phyloP scores from a whole-genome alignment of 1,140 invertebrate species.

The Habropoda laboriosa region DNA sequence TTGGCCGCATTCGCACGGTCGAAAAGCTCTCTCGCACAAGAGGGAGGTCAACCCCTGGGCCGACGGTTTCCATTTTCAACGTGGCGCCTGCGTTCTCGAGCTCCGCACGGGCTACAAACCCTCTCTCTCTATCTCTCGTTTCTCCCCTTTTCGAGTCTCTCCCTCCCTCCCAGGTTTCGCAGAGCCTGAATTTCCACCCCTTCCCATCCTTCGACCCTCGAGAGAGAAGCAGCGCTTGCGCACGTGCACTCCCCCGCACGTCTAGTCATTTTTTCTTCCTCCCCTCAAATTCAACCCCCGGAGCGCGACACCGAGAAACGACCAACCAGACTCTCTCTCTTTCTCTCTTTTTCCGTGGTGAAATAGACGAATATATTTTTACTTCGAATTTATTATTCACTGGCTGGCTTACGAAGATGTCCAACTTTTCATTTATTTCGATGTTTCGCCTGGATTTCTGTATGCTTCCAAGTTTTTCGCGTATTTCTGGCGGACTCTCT shows the following conservation, averaged over 20 bases:
- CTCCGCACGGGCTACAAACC: conserved; percentile 40
- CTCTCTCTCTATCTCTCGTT: conserved; percentile 26
- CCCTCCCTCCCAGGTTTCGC: background rate
- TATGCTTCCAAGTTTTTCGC: background rate
- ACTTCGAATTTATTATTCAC: conserved; percentile 3
- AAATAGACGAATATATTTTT: conserved; percentile 28
- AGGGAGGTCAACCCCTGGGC: conserved; percentile 49
- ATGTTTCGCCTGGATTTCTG: background rate
- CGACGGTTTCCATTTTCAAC: conserved; percentile 54
- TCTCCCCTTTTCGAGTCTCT: conserved; percentile 40
- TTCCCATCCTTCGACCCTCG: background rate
- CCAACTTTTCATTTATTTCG: background rate
- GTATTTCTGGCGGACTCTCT: background rate
- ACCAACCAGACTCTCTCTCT: too few relatives aligned
- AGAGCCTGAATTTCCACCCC: conserved; percentile 12
- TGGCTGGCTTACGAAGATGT: too few relatives aligned
- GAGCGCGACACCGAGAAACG: background rate
- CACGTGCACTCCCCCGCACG: conserved; percentile 22
- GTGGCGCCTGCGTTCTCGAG: conserved; percentile 57
- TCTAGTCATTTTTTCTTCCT: conserved; percentile 19
- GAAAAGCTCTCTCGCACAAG: conserved; percentile 50
- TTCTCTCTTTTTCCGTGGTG: too few relatives aligned
- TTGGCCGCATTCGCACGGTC: conserved; percentile 52
- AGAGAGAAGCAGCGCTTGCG: conserved; percentile 2
- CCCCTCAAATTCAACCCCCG: conserved; percentile 21